Evolutionary conservation across 37 sponge, comb jelly and placozoan species (phyloP).

Genomic region (Lycopodina hypogea): DNA sequence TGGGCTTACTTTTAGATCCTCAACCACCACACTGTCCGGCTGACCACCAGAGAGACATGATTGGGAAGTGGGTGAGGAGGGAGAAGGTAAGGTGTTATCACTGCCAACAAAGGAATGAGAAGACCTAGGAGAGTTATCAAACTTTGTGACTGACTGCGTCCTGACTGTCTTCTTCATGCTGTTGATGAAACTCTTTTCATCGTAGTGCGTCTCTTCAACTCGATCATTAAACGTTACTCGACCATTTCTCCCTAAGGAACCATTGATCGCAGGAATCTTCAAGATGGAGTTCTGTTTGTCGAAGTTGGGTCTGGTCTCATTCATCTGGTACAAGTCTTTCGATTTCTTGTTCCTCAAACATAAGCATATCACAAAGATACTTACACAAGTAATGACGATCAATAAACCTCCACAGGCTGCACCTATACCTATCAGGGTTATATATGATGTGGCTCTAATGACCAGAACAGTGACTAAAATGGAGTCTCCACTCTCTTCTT

Average conservation of each 20-base stretch:
- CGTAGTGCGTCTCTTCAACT: background rate
- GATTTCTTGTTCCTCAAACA: constrained; percentile 1
- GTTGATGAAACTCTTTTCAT: background rate
- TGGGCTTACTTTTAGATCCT: background rate
- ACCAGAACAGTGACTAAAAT: constrained; percentile 1
- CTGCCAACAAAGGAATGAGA: background rate
- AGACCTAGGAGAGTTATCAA: background rate
- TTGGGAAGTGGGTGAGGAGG: no score
- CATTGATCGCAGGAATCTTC: background rate
- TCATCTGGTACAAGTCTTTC: background rate
- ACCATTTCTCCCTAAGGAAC: background rate
- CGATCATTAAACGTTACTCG: background rate
- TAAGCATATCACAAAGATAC: background rate
- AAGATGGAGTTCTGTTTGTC: background rate
- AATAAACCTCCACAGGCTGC: background rate
- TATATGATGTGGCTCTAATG: background rate
- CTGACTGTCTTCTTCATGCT: background rate
- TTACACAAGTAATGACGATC: background rate
- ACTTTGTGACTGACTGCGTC: background rate
- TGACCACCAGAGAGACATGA: background rate
- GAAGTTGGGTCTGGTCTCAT: background rate
- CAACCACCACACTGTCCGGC: background rate
- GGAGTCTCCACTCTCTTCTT: background rate
- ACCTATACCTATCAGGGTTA: background rate
- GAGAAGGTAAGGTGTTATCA: background rate